Evolutionary conservation across 1,140 invertebrate genomes (phyloP).

Genomic region (Drosophila sproati): DNA sequence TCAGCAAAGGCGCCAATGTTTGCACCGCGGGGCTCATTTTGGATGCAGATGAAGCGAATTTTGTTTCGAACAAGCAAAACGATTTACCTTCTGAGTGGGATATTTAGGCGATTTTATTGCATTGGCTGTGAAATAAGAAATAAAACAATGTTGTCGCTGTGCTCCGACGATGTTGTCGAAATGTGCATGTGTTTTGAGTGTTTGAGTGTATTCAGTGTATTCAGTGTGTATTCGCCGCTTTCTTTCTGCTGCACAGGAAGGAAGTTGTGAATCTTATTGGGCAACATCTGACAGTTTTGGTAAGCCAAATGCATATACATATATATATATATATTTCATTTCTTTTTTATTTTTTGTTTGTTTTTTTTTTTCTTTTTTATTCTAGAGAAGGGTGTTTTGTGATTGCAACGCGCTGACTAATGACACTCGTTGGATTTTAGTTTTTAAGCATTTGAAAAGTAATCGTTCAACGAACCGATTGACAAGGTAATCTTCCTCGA

Average conservation of each 20-base stretch:
- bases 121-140: conserved; percentile 73
- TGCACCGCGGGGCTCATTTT: conserved; percentile 71
- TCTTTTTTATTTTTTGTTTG: background rate
- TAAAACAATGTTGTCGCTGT: conserved; percentile 76
- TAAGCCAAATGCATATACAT: conserved; percentile 17
- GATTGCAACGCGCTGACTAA: background rate
- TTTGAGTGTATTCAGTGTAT: conserved; percentile 6
- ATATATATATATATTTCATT: conserved; percentile 27
- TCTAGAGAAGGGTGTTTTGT: conserved; percentile 11
- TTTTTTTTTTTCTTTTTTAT: conserved; percentile 24
- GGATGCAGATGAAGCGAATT: conserved; percentile 62
- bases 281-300: conserved; percentile 59
- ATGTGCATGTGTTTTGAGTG: conserved; percentile 3
- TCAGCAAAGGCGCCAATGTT: conserved; percentile 69
- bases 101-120: conserved; percentile 71
- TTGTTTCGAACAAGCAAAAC: conserved; percentile 46
- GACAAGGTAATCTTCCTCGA: conserved; percentile 73
- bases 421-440: conserved; percentile 44
- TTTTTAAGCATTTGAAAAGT: conserved; percentile 63
- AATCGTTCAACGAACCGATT: conserved; percentile 80
- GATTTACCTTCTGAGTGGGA: conserved; percentile 63
- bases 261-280: conserved; percentile 75
- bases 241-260: conserved; percentile 64
- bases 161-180: conserved; percentile 26
- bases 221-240: conserved; percentile 17